phyloP scores from a whole-genome alignment of 2,113 vertebrate genomes.

The Dinomys branickii region DNA sequence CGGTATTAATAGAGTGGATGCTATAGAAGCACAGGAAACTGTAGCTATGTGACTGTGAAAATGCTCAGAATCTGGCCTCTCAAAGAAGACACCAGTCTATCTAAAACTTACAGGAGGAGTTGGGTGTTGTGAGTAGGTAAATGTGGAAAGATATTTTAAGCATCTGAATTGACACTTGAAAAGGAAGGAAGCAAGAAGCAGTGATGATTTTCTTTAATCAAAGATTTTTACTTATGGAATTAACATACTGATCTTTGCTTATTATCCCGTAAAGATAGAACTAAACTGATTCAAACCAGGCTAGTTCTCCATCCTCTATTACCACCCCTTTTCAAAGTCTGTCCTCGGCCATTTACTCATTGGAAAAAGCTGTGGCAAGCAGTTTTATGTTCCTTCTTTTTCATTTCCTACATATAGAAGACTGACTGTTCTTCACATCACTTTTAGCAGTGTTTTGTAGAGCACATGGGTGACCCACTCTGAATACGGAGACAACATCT shows the following conservation, averaged over 20 bases:
- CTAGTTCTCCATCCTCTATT: not conserved
- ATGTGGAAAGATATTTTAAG: constrained; percentile 20
- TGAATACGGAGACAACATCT: not conserved
- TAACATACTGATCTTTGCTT: not conserved
- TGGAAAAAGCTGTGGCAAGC: not conserved
- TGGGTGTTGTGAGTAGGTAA: not conserved
- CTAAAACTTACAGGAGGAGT: not conserved
- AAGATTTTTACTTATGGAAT: constrained; percentile 15
- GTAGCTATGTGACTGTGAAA: not conserved
- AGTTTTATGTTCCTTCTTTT: not conserved
- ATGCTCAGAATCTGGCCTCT: not conserved
- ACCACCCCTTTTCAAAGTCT: not conserved
- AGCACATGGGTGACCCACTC: too few species aligned
- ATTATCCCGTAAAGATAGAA: not conserved
- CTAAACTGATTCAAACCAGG: not conserved
- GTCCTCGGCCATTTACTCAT: not conserved
- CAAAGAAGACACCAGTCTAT: not conserved
- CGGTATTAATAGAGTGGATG: not conserved
- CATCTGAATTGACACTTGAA: not conserved
- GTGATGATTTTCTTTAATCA: not conserved
- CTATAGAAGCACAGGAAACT: not conserved
- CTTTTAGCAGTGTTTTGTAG: rapidly evolving
- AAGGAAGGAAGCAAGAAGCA: constrained; percentile 10
- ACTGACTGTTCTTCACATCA: not conserved
- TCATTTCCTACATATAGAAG: not conserved